A percentile compares a stretch with the other conserved stretches of the same genome.
phyloP scores from a whole-genome alignment of 2,797 vertebrate species.

The Platyrinchus mystaceus region DNA sequence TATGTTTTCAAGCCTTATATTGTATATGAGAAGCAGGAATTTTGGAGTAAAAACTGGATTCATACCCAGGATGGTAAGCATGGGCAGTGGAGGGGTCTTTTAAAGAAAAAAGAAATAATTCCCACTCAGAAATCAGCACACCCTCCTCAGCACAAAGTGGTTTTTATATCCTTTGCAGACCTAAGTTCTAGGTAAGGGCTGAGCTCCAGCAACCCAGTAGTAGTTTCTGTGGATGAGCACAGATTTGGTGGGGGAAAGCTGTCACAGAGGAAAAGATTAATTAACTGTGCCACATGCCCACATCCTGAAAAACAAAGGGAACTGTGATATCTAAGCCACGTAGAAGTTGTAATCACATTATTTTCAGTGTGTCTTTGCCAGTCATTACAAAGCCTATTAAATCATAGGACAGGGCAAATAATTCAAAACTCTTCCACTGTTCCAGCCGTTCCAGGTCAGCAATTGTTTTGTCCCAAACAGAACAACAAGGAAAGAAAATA shows the following conservation, averaged over 20 bases:
- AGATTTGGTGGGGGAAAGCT: neutral
- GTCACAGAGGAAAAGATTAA: neutral
- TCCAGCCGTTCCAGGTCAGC: neutral
- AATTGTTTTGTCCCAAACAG: neutral
- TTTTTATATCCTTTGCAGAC: neutral
- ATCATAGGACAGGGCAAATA: neutral
- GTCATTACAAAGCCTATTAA: neutral
- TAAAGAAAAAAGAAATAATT: neutral
- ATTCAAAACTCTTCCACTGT: neutral
- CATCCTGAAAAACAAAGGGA: neutral
- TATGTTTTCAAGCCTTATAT: neutral
- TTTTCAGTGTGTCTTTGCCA: neutral
- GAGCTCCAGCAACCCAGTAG: neutral
- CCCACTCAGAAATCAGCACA: neutral
- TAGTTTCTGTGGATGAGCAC: neutral
- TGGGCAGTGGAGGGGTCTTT: neutral
- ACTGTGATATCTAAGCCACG: neutral
- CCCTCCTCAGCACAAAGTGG: neutral
- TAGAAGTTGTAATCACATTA: neutral
- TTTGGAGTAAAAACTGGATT: neutral
- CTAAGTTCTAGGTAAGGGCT: neutral
- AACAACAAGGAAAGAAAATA: neutral
- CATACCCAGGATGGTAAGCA: neutral
- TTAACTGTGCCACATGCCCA: neutral
- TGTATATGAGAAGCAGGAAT: neutral